These are phyloP conservation scores for Microchirus variegatus DNA, from an alignment of 2,797 vertebrate genomes.

Conservation along the genomic window DNA sequence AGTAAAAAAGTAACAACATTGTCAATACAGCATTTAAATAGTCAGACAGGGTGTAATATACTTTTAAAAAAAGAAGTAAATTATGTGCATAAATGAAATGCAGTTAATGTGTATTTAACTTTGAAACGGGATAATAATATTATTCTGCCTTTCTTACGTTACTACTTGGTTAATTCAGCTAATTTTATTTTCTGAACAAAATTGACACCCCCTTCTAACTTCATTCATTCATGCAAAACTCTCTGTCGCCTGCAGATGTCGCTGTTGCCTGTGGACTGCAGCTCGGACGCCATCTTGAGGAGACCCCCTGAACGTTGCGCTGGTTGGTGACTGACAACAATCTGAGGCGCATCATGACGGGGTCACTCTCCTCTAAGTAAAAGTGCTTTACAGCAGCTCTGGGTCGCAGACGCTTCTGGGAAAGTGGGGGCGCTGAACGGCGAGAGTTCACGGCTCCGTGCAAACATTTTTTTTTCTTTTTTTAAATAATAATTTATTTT, in stretches of 20 bases:
- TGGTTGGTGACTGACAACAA: conserved; percentile 66
- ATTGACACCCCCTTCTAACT: background rate
- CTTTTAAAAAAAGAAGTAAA: too few relatives aligned
- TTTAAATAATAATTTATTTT: background rate
- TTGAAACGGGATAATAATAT: too few relatives aligned
- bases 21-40: too few relatives aligned
- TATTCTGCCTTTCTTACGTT: too few relatives aligned
- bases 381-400: conserved; percentile 10
- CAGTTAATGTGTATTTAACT: too few relatives aligned
- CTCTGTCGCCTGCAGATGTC: conserved; percentile 32
- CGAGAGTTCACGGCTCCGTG: conserved; percentile 1
- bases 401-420: conserved; percentile 12
- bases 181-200: too few relatives aligned
- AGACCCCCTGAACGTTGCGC: conserved; percentile 62
- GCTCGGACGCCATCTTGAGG: conserved; percentile 80
- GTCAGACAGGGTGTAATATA: too few relatives aligned
- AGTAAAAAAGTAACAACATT: too few relatives aligned
- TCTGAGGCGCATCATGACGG: conserved; percentile 76
- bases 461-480: background rate
- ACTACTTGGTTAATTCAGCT: too few relatives aligned
- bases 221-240: conserved; percentile 22
- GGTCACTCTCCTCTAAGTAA: conserved; percentile 59
- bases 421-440: conserved; percentile 23
- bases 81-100: too few relatives aligned
- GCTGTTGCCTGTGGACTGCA: conserved; percentile 47